Percentiles rank a stretch among this genome's conserved stretches.
phyloP scores from a whole-genome alignment of 2,797 vertebrate species.

The Brotula barbata region DNA sequence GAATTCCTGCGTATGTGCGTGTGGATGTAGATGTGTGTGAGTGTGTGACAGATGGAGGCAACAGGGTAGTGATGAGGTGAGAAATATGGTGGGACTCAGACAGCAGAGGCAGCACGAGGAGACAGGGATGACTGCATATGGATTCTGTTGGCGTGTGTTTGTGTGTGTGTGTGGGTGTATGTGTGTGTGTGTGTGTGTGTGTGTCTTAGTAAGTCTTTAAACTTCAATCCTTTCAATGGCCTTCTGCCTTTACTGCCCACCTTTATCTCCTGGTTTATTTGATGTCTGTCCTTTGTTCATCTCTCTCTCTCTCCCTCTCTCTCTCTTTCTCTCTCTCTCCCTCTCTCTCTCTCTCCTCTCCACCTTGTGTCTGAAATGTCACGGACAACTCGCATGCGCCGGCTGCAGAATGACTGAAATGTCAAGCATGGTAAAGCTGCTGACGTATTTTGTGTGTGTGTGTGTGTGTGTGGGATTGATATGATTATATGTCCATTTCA shows the following conservation, averaged over 20 bases:
- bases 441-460: conserved; percentile 34
- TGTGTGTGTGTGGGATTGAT: conserved; percentile 15
- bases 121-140: not conserved
- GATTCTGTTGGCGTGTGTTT: too few relatives aligned
- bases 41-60: conserved; percentile 50
- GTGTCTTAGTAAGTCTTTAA: conserved; percentile 21
- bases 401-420: conserved; percentile 69
- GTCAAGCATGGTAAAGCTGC: conserved; percentile 69
- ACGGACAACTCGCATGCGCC: conserved; percentile 69
- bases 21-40: not conserved
- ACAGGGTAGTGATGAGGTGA: conserved; percentile 57
- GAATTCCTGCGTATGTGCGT: not conserved
- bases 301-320: conserved; percentile 2
- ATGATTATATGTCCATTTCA: too few relatives aligned
- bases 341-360: conserved; percentile 5
- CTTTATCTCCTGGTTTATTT: conserved; percentile 11
- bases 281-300: conserved; percentile 20
- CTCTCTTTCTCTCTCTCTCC: not conserved
- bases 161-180: not conserved
- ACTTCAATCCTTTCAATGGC: conserved; percentile 5
- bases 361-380: conserved; percentile 69
- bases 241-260: conserved; percentile 1
- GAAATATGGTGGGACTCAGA: conserved; percentile 57
- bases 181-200: conserved; percentile 11
- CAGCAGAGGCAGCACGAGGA: not conserved